Evolutionary conservation across 2,888 invertebrate genomes (phyloP), one percentile per base, ranked within the genome.

Genomic region (Brachyptera putata): DNA sequence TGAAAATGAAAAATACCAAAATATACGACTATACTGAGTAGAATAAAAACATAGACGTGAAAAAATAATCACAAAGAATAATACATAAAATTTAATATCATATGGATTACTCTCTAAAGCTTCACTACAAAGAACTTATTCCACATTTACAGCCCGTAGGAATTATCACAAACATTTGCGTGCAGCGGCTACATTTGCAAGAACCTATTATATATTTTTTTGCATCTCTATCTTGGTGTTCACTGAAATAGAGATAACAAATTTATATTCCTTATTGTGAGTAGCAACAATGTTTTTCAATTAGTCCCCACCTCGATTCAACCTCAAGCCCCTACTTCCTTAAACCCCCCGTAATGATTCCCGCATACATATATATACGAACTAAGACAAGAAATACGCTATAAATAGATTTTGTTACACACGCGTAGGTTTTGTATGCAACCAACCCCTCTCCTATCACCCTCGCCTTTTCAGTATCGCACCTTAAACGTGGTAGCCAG

Each of bases 191-290:
- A 18, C 34, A 53, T 53, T 46, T 53, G 53, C 13, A 18, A 18
- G 11, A n/a, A n/a, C n/a, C n/a, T n/a, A n/a, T n/a, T n/a, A 14
- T 53, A 18, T 53, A 53, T 13, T 36, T 53, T 53, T 53, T 53
- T 53, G 36, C 53, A 53, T 36, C 53, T 53, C 7, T 21, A 53
- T 53, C 53, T 36, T 50, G 49, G 11, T 30, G 36, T 53, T 36
- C 53, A 53, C 36, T 53, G 53, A 21, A 53, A 53, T 22, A 21
- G 53, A 53, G 53, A 53, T 53, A 53, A 53, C 53, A 36, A 34
- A 53, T 53, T 53, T 53, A 53, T 53, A 53, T 53, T 53, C 53
- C 53, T 53, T 53, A 11, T 21, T 43, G 53, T 53, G 53, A 36
- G 53, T 36, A n/a, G 34, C 34, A 21, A 22, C 36, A 34, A 53